A percentile compares a stretch with the other conserved stretches of the same genome.
Conservation (phyloP, 2,113 vertebrate species). For the Platysternon megacephalum region DNA sequence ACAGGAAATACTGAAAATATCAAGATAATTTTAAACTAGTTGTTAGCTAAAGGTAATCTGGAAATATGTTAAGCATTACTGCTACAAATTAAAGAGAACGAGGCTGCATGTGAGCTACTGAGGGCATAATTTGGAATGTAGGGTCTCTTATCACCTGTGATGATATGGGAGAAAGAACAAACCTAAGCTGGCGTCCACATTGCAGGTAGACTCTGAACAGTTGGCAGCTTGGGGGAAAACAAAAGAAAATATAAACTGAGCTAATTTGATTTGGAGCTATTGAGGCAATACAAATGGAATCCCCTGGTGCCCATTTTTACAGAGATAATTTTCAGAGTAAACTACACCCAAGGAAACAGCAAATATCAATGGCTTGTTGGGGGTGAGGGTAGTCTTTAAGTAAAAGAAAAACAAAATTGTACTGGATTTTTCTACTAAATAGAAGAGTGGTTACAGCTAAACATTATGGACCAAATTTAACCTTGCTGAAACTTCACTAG, state of each 20-base stretch:
- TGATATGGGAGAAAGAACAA: neutral
- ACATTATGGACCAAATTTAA: neutral
- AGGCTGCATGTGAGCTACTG: neutral
- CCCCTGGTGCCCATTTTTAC: neutral
- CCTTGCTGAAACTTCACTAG: neutral
- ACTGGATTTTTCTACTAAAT: neutral
- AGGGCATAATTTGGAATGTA: neutral
- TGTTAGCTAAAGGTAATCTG: neutral
- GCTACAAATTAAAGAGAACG: neutral
- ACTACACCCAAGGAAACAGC: neutral
- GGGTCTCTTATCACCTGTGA: neutral
- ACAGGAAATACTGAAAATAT: neutral
- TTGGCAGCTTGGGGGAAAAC: neutral
- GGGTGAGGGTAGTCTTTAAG: neutral
- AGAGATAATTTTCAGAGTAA: neutral
- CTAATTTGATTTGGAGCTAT: slow-evolving; percentile 1
- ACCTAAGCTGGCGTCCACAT: neutral
- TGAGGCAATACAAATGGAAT: neutral
- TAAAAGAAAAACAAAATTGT: neutral
- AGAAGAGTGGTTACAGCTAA: neutral
- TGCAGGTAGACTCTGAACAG: neutral
- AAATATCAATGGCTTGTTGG: neutral
- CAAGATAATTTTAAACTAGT: neutral
- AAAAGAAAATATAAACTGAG: neutral
- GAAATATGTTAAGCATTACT: neutral